A percentile compares a stretch with the other conserved stretches of the same genome.
These are phyloP conservation scores for Oscheius sp. DNA, from an alignment of 2,888 invertebrate species.

Conservation along the genomic window DNA sequence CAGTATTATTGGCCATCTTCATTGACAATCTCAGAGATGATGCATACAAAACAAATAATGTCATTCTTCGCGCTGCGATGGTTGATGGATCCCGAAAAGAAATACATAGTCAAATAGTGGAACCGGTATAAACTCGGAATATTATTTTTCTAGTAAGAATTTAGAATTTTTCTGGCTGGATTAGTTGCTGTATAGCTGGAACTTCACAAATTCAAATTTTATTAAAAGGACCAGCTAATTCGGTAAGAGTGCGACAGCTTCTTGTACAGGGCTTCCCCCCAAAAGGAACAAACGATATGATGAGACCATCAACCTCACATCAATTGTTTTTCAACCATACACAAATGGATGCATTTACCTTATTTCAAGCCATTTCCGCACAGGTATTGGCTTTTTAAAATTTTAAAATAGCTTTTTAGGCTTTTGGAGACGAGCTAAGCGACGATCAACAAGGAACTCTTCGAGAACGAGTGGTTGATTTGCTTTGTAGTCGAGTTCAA, in stretches of 20 bases:
- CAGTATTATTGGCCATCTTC: conserved; percentile 84
- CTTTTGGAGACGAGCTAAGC: conserved; percentile 65
- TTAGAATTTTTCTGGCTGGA: conserved; percentile 79
- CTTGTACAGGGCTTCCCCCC: conserved; percentile 42
- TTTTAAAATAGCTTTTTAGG: conserved; percentile 31
- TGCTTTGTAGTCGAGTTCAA: conserved; percentile 68
- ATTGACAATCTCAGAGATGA: conserved; percentile 85
- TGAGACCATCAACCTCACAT: conserved; percentile 62
- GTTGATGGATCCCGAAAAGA: conserved; percentile 41
- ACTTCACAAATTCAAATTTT: conserved; percentile 78
- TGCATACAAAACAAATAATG: conserved; percentile 33
- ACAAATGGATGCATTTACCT: conserved; percentile 72
- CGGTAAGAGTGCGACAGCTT: conserved; percentile 84
- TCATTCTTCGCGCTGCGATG: conserved; percentile 35
- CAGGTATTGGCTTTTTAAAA: conserved; percentile 73
- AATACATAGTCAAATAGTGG: conserved; percentile 36
- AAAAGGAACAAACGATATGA: neutral
- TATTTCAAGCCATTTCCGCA: conserved; percentile 90
- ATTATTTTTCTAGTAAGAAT: neutral
- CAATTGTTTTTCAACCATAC: conserved; percentile 73
- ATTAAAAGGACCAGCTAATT: conserved; percentile 88
- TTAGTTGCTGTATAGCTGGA: conserved; percentile 77
- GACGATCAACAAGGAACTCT: conserved; percentile 62
- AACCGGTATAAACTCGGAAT: conserved; percentile 33
- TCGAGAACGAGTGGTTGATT: conserved; percentile 66